Conservation (phyloP, 2,888 invertebrate genomes). For the Coremacera marginata region DNA sequence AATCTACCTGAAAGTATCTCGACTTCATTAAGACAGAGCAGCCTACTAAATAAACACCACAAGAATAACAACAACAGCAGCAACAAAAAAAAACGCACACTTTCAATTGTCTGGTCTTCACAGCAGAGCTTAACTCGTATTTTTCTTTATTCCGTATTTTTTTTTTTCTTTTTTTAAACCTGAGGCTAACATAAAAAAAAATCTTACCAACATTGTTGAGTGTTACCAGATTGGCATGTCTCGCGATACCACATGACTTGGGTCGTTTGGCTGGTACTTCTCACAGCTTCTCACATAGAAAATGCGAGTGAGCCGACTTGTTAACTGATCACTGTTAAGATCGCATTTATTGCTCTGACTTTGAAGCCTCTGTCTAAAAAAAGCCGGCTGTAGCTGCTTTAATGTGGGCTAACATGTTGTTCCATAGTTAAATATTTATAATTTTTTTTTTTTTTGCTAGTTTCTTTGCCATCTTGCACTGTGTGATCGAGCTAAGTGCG, state of each 20-base stretch:
- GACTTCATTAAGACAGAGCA: background rate
- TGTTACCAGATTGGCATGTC: background rate
- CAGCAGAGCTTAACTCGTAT: background rate
- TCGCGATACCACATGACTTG: background rate
- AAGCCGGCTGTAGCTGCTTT: constrained; percentile 10
- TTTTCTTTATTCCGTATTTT: background rate
- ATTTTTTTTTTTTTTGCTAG: background rate
- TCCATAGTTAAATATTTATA: background rate
- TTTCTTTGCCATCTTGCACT: background rate
- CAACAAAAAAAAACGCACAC: background rate
- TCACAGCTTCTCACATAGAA: background rate
- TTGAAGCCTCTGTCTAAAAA: background rate
- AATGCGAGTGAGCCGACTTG: constrained; percentile 16
- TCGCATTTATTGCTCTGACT: background rate
- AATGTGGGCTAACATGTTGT: constrained; percentile 1
- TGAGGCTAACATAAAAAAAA: background rate
- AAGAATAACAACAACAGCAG: background rate
- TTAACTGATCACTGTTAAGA: constrained; percentile 25
- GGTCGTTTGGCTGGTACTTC: too few relatives aligned
- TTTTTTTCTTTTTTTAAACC: constrained; percentile 25
- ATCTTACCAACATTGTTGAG: too few relatives aligned
- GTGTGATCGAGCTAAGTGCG: constrained; percentile 23
- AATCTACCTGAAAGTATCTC: background rate
- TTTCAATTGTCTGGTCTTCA: background rate
- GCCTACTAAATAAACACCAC: background rate